These are phyloP conservation scores for Quadroppia sp. DNA, from an alignment of 2,888 invertebrate genomes.

Conservation along the genomic window DNA sequence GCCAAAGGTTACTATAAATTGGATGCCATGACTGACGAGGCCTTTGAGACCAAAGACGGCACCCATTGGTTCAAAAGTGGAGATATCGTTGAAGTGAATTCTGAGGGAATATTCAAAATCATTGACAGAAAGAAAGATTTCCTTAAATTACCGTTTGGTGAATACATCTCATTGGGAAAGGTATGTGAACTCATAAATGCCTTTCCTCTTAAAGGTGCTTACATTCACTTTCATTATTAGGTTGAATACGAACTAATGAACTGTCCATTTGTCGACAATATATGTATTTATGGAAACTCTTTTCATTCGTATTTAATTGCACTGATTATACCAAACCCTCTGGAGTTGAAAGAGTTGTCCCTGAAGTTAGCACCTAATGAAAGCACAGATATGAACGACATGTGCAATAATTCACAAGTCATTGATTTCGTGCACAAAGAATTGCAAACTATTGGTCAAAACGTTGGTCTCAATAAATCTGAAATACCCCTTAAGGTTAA, in stretches of 20 bases:
- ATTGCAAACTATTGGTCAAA: slow-evolving; percentile 74
- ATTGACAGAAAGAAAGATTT: slow-evolving; percentile 99
- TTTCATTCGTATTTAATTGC: slow-evolving; percentile 38
- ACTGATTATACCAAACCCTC: slow-evolving; percentile 36
- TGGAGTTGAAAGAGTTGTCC: not conserved
- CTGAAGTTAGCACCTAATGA: slow-evolving; percentile 46
- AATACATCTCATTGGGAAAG: slow-evolving; percentile 94
- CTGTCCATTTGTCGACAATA: slow-evolving; percentile 42
- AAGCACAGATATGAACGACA: slow-evolving; percentile 60
- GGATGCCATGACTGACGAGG: slow-evolving; percentile 60
- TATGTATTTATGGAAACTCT: slow-evolving; percentile 44
- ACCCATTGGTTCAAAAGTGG: slow-evolving; percentile 93
- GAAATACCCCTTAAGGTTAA: slow-evolving; percentile 50
- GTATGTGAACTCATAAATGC: slow-evolving; percentile 22
- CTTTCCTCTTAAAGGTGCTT: not conserved
- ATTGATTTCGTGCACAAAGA: slow-evolving; percentile 73
- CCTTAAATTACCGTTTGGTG: slow-evolving; percentile 75
- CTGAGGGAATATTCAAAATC: slow-evolving; percentile 89
- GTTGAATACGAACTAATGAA: slow-evolving; percentile 41
- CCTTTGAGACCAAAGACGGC: slow-evolving; percentile 72
- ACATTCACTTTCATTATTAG: slow-evolving; percentile 36
- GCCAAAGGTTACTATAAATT: slow-evolving; percentile 86
- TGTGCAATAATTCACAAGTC: slow-evolving; percentile 63
- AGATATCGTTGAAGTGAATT: slow-evolving; percentile 88
- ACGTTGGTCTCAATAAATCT: slow-evolving; percentile 55